Evolutionary conservation across 2,888 invertebrate species (phyloP), one percentile per base, ranked within the genome.

Genomic region (Cryptus viduatorius): DNA sequence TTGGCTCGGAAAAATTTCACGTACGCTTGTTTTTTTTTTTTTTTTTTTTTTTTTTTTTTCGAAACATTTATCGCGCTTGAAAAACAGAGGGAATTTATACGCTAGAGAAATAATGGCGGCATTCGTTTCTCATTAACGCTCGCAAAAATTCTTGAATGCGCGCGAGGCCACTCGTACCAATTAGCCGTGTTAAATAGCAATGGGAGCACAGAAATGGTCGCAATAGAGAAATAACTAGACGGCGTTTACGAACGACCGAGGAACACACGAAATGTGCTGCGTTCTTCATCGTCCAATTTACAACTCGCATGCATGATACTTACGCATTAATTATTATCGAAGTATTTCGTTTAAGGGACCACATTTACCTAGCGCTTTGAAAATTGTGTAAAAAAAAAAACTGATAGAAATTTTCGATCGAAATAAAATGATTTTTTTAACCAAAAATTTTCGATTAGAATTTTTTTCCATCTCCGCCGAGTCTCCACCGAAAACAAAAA

Each of bases 41-140:
- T 56, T 19, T 8, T 12, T 56, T 8, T 16, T 19, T 56, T 19
- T 19, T 12, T 56, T 8, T 19, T 24, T 56, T 56, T 24, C 3
- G 8, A 19, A 56, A 24, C 24, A 56, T 56, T 56, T 56, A 56
- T 56, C 12, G 24, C 24, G 56, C 56, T 56, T 8, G 37, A 37
- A 37, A 56, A 56, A 56, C 56, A 56, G 56, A 24, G 10, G 19
- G 56, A 24, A 56, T 56, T 56, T 56, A 10, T 12, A 56, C 56
- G 56, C 37, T 37, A 24, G 56, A 19, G 56, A 56, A 56, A 56
- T 56, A 56, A 56, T 56, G 56, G 37, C 24, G 12, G 56, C 56
- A 56, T 56, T 56, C 24, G 12, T 56, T 56, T 56, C 56, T 56
- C 56, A 56, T 56, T 56, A 24, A 56, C 1, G 56, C 56, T 24